A percentile compares a stretch with the other conserved stretches of the same genome.
Evolutionary conservation across 1,140 invertebrate species (phyloP).

Genomic region (Leguminivora glycinivorella): DNA sequence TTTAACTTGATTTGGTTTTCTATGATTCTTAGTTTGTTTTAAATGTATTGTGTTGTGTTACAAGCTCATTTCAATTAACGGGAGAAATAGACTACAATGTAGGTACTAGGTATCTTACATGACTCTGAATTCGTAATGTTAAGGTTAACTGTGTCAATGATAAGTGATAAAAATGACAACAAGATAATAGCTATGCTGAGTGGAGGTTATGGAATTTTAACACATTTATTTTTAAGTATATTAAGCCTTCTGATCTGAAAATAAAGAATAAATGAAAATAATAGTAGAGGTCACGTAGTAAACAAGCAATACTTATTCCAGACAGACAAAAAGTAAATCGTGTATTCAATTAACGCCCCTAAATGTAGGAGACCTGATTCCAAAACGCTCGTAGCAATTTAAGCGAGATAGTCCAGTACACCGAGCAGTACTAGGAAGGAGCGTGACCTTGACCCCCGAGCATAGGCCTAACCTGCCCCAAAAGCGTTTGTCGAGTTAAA

Average conservation of each 20-base stretch:
- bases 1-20: too few relatives aligned
- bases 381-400: not conserved
- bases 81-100: not conserved
- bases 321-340: not conserved
- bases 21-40: not conserved
- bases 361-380: not conserved
- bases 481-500: slow-evolving; percentile 64
- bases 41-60: too few relatives aligned
- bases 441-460: slow-evolving; percentile 74
- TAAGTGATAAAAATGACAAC: not conserved
- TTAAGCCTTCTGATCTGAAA: not conserved
- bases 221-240: not conserved
- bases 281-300: not conserved
- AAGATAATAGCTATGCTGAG: not conserved
- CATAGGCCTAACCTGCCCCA: slow-evolving; percentile 77
- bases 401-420: slow-evolving; percentile 33
- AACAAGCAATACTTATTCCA: not conserved
- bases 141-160: not conserved
- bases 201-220: not conserved
- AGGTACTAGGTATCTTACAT: not conserved
- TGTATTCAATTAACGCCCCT: not conserved
- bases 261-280: not conserved
- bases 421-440: slow-evolving; percentile 51
- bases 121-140: slow-evolving; percentile 4
- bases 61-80: not conserved